Evolutionary conservation across 1,140 invertebrate species (phyloP).

Genomic region (Oncopodura yosiiana): DNA sequence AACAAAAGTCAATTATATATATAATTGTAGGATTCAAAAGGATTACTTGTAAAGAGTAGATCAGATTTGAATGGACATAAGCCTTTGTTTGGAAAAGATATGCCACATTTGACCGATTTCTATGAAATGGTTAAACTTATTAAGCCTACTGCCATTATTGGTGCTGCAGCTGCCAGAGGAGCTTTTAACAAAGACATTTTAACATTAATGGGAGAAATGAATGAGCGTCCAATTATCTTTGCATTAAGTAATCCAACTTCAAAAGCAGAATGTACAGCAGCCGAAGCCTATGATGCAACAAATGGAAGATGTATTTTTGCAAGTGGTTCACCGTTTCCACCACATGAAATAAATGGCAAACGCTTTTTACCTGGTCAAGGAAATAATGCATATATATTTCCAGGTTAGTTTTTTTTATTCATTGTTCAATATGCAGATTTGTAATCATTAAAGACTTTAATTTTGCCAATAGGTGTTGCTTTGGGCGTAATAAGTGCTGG

Average conservation of each 20-base stretch:
- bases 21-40: conserved; percentile 66
- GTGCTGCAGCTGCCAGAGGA: conserved; percentile 66
- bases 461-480: conserved; percentile 43
- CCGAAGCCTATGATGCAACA: conserved; percentile 76
- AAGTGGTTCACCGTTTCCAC: conserved; percentile 82
- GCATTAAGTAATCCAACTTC: conserved; percentile 92
- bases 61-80: conserved; percentile 67
- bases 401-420: conserved; percentile 48
- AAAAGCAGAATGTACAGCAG: conserved; percentile 96
- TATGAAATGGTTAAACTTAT: conserved; percentile 62
- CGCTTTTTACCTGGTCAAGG: conserved; percentile 79
- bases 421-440: no score
- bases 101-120: conserved; percentile 57
- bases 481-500: conserved; percentile 72
- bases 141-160: conserved; percentile 78
- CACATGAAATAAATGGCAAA: conserved; percentile 65
- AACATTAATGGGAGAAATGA: conserved; percentile 64
- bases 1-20: not conserved
- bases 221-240: conserved; percentile 76
- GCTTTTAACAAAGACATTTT: conserved; percentile 80
- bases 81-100: conserved; percentile 59
- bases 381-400: conserved; percentile 96
- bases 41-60: conserved; percentile 65
- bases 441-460: not conserved
- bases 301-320: conserved; percentile 78